These are phyloP conservation scores for Araneus ventricosus DNA, from an alignment of 1,140 invertebrate genomes.

Conservation along the genomic window DNA sequence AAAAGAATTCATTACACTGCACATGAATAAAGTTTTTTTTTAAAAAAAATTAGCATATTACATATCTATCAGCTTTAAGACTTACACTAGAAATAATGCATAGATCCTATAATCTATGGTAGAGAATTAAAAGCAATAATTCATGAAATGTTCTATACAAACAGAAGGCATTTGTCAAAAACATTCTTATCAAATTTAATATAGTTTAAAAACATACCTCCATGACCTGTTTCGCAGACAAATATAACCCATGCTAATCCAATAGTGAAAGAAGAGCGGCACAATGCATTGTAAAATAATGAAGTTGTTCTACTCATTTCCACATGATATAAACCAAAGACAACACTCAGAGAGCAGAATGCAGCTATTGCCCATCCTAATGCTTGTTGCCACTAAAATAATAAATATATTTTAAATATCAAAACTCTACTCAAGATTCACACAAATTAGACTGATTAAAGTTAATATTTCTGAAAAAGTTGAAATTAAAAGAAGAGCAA, in stretches of 20 bases:
- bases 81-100: neutral
- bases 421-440: too few relatives aligned
- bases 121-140: conserved; percentile 21
- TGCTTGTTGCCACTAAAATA: conserved; percentile 50
- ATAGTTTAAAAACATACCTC: conserved; percentile 63
- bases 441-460: too few relatives aligned
- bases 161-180: neutral
- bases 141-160: neutral
- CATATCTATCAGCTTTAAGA: too few relatives aligned
- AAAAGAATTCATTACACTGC: too few relatives aligned
- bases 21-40: too few relatives aligned
- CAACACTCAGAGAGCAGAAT: conserved; percentile 54
- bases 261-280: conserved; percentile 79
- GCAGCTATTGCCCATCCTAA: conserved; percentile 62
- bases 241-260: conserved; percentile 82
- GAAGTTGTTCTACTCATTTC: conserved; percentile 76
- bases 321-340: conserved; percentile 70
- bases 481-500: too few relatives aligned
- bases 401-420: neutral
- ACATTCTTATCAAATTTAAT: neutral
- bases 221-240: conserved; percentile 79
- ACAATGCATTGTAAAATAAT: conserved; percentile 81
- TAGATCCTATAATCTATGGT: neutral
- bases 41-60: too few relatives aligned
- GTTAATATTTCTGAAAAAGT: too few relatives aligned